phyloP scores from a whole-genome alignment of 2,888 invertebrate species.

The Myathropa florea region DNA sequence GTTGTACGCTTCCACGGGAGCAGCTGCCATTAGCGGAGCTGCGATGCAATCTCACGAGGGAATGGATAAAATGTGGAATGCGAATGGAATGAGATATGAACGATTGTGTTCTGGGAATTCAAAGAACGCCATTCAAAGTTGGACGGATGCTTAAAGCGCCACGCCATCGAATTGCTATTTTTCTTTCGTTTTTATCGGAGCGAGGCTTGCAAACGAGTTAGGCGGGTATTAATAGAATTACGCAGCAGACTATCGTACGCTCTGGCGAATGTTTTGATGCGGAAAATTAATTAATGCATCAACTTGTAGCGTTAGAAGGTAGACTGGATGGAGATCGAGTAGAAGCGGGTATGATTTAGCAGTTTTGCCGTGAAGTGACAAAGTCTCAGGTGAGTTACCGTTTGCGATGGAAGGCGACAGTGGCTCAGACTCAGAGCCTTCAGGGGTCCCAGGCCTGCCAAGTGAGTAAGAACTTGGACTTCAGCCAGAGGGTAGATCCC shows the following conservation, averaged over 20 bases:
- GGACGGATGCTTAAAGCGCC: neutral
- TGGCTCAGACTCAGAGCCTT: no score
- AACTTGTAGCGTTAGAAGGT: neutral
- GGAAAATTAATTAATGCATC: no score
- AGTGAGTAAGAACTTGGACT: no score
- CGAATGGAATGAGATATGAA: neutral
- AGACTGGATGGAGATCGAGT: neutral
- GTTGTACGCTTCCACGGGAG: neutral
- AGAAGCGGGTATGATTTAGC: no score
- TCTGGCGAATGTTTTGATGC: no score
- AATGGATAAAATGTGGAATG: neutral
- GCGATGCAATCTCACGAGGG: neutral
- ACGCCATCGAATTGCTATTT: neutral
- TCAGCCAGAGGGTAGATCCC: no score
- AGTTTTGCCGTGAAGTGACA: no score
- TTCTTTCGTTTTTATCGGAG: neutral
- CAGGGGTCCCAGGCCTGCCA: no score
- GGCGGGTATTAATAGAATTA: neutral
- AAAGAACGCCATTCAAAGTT: neutral
- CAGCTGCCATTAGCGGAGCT: neutral
- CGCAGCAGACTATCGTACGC: neutral
- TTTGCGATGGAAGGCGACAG: no score
- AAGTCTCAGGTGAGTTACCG: no score
- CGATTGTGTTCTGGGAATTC: neutral
- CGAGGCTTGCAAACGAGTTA: neutral